phyloP scores from a whole-genome alignment of 2,113 vertebrate genomes.

The Calcarius ornatus region DNA sequence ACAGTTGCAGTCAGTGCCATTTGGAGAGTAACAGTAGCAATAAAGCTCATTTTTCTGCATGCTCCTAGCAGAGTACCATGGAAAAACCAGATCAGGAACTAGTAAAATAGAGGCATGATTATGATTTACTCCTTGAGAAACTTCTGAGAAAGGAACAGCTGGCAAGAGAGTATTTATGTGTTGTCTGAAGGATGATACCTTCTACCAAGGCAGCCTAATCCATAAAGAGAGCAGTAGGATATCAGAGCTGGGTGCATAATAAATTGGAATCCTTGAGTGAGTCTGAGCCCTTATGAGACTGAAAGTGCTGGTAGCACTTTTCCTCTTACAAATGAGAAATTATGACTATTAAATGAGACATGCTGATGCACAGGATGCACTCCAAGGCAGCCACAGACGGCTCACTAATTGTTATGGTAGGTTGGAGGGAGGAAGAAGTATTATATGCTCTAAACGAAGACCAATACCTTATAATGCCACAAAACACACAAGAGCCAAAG shows the following conservation, averaged over 20 bases:
- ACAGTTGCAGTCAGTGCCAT: background rate
- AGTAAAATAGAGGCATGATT: background rate
- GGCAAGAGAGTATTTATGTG: constrained; percentile 32
- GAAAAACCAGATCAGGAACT: background rate
- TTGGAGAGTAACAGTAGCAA: background rate
- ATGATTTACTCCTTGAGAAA: constrained; percentile 21
- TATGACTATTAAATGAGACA: constrained; percentile 56
- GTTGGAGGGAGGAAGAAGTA: constrained; percentile 37
- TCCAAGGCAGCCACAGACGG: constrained; percentile 46
- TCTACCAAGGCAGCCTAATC: constrained; percentile 36
- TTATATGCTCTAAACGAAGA: constrained; percentile 34
- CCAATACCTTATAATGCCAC: background rate
- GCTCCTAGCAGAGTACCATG: background rate
- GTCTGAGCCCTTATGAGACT: constrained; percentile 31
- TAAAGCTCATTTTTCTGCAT: background rate
- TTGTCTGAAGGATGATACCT: constrained; percentile 41
- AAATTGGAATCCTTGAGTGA: constrained; percentile 54
- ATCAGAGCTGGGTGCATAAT: constrained; percentile 43
- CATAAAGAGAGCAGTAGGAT: constrained; percentile 47
- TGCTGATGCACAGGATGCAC: constrained; percentile 58
- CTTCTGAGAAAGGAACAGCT: constrained; percentile 37
- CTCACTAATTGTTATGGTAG: constrained; percentile 54
- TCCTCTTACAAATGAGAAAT: constrained; percentile 56
- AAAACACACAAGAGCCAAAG: background rate
- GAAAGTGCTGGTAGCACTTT: constrained; percentile 23